phyloP scores from a whole-genome alignment of 2,797 vertebrate genomes.

The Gadopsis marmoratus region DNA sequence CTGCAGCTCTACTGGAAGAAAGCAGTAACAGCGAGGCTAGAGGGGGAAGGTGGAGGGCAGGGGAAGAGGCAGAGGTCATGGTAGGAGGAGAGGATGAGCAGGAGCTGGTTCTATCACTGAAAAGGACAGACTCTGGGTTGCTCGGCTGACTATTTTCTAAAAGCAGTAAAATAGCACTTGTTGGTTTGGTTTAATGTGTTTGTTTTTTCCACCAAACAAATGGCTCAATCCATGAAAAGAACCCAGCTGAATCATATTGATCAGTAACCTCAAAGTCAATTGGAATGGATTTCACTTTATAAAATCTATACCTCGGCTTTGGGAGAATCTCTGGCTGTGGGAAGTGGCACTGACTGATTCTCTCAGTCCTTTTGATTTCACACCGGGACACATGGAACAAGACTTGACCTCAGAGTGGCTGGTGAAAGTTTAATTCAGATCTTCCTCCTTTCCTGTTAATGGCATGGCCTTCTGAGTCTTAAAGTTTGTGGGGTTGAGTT shows the following conservation, averaged over 20 bases:
- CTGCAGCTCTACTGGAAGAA: too few relatives aligned
- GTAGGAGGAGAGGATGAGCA: too few relatives aligned
- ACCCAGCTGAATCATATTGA: slow-evolving; percentile 37
- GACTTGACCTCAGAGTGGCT: slow-evolving; percentile 1
- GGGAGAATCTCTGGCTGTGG: slow-evolving; percentile 27
- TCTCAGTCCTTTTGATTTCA: slow-evolving; percentile 30
- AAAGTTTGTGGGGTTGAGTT: background rate
- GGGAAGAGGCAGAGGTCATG: too few relatives aligned
- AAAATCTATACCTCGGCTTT: slow-evolving; percentile 44
- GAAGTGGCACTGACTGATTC: slow-evolving; percentile 27
- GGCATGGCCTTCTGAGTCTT: background rate
- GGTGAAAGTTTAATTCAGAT: background rate
- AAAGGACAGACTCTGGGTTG: too few relatives aligned
- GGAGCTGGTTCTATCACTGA: too few relatives aligned
- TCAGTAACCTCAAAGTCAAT: slow-evolving; percentile 26
- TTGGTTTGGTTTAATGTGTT: background rate
- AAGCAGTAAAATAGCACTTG: background rate
- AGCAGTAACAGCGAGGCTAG: too few relatives aligned
- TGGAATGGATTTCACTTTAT: slow-evolving; percentile 46
- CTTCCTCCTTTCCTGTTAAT: background rate
- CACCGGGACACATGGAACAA: background rate
- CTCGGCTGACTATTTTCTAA: background rate
- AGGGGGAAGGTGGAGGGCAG: too few relatives aligned
- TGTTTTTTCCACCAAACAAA: slow-evolving; percentile 8
- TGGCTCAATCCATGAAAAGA: slow-evolving; percentile 22